Conservation (phyloP, 2,797 vertebrate genomes). For the Erethizon dorsatum region DNA sequence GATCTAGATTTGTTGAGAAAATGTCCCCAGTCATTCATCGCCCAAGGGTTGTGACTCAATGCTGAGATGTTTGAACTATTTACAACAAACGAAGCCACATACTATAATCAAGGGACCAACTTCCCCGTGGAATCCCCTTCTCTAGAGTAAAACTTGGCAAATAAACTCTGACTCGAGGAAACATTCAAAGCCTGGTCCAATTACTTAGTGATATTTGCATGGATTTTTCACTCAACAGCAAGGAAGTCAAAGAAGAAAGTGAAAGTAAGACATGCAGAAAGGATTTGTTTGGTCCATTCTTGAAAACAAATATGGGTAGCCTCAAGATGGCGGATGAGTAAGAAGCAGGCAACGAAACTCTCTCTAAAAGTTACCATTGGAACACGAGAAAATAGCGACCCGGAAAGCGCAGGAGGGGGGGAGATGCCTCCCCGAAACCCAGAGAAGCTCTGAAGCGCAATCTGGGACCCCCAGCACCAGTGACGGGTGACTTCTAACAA, state of each 20-base stretch:
- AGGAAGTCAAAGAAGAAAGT: not conserved
- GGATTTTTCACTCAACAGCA: not conserved
- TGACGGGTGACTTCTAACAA: too few relatives aligned
- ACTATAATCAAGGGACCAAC: not conserved
- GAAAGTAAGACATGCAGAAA: not conserved
- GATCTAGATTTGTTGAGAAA: not conserved
- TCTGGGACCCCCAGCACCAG: too few relatives aligned
- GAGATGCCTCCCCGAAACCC: too few relatives aligned
- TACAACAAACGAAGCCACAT: not conserved
- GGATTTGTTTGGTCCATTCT: not conserved
- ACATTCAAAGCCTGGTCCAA: not conserved
- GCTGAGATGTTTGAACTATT: not conserved
- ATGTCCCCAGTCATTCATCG: not conserved
- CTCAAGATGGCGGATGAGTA: too few relatives aligned
- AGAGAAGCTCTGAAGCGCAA: too few relatives aligned
- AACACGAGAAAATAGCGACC: too few relatives aligned
- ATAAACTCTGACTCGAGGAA: not conserved
- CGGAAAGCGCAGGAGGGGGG: too few relatives aligned
- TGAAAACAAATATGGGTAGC: constrained; percentile 4
- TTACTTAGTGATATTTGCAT: constrained; percentile 32
- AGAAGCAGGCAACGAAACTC: too few relatives aligned
- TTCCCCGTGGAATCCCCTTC: constrained; percentile 21
- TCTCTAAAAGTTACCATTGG: too few relatives aligned
- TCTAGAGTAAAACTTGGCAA: constrained; percentile 33
- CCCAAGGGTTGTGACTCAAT: not conserved